Percentiles rank a stretch among this genome's conserved stretches.
These are phyloP conservation scores for Dipodomys ordii DNA, from an alignment of 2,113 vertebrate species.

Conservation along the genomic window DNA sequence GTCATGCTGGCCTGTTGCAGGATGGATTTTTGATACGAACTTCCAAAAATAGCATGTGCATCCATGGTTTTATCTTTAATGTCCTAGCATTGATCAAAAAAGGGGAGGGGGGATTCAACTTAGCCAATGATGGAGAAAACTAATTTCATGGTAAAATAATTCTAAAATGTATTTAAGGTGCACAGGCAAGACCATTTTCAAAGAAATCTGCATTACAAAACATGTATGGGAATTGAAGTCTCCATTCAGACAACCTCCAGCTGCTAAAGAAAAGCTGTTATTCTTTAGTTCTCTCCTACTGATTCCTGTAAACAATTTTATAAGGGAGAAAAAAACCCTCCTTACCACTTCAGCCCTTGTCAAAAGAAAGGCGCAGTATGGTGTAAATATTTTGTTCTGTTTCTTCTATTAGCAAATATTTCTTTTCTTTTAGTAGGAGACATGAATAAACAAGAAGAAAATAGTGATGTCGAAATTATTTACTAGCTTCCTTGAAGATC, in stretches of 20 bases:
- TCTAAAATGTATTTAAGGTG: constrained; percentile 91
- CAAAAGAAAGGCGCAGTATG: constrained; percentile 69
- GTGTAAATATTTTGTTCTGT: constrained; percentile 75
- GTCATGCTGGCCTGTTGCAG: constrained; percentile 56
- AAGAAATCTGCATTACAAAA: constrained; percentile 89
- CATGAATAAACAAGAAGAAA: constrained; percentile 67
- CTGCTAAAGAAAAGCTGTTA: constrained; percentile 84
- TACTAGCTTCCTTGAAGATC: constrained; percentile 71
- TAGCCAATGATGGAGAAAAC: constrained; percentile 90
- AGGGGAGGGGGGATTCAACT: constrained; percentile 82
- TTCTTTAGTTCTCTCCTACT: constrained; percentile 79
- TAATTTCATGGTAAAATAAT: constrained; percentile 94
- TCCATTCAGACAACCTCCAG: constrained; percentile 84
- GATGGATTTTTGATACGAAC: constrained; percentile 79
- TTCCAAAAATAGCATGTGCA: constrained; percentile 82
- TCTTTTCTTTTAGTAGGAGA: constrained; percentile 57
- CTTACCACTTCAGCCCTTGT: constrained; percentile 50
- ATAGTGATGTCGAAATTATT: constrained; percentile 56
- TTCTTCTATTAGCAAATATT: constrained; percentile 72
- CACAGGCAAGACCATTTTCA: constrained; percentile 86
- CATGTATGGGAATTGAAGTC: constrained; percentile 83
- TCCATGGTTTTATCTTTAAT: constrained; percentile 85
- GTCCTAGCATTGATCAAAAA: constrained; percentile 88
- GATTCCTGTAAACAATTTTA: constrained; percentile 84
- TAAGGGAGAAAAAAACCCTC: constrained; percentile 70